phyloP scores from a whole-genome alignment of 2,888 invertebrate genomes.

The Limnephilus marmoratus region DNA sequence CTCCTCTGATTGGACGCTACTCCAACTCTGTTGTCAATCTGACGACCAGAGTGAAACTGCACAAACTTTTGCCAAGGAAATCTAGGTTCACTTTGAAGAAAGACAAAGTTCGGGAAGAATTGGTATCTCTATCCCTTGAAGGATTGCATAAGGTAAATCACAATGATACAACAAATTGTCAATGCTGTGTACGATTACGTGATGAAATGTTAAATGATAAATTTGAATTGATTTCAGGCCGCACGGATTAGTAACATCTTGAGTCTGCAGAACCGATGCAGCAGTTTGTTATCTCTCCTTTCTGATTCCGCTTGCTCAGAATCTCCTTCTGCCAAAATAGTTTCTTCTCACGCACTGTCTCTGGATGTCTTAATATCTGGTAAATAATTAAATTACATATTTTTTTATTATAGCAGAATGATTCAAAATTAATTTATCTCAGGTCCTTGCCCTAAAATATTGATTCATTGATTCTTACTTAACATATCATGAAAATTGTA shows the following conservation, averaged over 20 bases:
- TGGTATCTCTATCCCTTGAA: conserved; percentile 91
- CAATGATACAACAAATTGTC: background rate
- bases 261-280: conserved; percentile 93
- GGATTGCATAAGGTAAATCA: conserved; percentile 88
- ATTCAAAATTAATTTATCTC: too few relatives aligned
- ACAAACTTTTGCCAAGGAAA: conserved; percentile 78
- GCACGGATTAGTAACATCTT: conserved; percentile 93
- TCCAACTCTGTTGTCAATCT: conserved; percentile 67
- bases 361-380: conserved; percentile 92
- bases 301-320: conserved; percentile 94
- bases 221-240: conserved; percentile 75
- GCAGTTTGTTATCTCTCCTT: conserved; percentile 90
- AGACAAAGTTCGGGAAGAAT: conserved; percentile 83
- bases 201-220: background rate
- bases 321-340: conserved; percentile 85
- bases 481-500: background rate
- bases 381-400: conserved; percentile 68
- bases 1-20: conserved; percentile 80
- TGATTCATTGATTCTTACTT: background rate
- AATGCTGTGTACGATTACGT: background rate
- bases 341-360: conserved; percentile 93
- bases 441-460: too few relatives aligned
- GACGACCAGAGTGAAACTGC: conserved; percentile 70
- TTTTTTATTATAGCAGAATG: conserved; percentile 16
- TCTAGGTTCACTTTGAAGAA: conserved; percentile 74